Conservation (phyloP, 2,797 vertebrate species). For the Streptopelia turtur region DNA sequence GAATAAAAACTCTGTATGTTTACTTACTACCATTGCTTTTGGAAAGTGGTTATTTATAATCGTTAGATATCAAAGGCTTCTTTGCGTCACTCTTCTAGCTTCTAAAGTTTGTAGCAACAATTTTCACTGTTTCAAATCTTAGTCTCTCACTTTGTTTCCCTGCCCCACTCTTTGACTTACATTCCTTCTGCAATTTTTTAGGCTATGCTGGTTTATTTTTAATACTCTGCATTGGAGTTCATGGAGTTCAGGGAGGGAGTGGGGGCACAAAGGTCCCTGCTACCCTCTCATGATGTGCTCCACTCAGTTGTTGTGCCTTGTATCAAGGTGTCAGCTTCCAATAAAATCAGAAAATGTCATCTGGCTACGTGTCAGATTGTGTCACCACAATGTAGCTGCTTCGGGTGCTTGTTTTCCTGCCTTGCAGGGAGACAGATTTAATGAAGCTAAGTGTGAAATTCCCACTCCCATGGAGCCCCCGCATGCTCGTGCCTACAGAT, state of each 20-base stretch:
- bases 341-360: not conserved
- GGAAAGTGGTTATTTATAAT: not conserved
- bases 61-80: not conserved
- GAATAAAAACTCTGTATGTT: slow-evolving; percentile 4
- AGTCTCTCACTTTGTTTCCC: not conserved
- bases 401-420: not conserved
- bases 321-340: not conserved
- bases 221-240: not conserved
- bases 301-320: not conserved
- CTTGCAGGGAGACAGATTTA: not conserved
- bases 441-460: not conserved
- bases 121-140: not conserved
- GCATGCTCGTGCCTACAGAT: not conserved
- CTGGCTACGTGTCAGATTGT: not conserved
- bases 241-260: accelerated
- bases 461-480: not conserved
- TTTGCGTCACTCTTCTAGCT: not conserved
- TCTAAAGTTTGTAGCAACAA: not conserved
- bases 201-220: not conserved
- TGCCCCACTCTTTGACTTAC: not conserved
- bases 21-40: not conserved
- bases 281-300: not conserved
- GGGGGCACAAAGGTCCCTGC: not conserved
- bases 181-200: not conserved
- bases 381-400: not conserved